phyloP scores from a whole-genome alignment of 1,140 invertebrate genomes.

The Eriosoma lanigerum region DNA sequence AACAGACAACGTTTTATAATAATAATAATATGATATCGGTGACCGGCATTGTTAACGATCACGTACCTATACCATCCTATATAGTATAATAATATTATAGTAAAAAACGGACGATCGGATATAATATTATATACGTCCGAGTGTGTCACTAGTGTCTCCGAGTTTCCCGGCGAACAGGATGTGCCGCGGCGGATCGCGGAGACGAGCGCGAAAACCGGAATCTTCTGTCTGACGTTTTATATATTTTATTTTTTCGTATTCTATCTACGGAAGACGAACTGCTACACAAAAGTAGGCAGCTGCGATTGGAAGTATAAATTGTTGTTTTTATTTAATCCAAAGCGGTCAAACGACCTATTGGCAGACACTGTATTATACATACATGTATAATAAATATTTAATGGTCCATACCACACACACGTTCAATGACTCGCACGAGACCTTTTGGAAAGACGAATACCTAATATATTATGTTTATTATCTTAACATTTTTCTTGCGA shows the following conservation, averaged over 20 bases:
- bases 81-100: neutral
- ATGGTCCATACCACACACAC: neutral
- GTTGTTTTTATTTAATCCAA: constrained; percentile 10
- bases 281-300: constrained; percentile 35
- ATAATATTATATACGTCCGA: constrained; percentile 19
- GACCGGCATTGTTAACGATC: constrained; percentile 24
- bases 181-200: neutral
- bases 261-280: constrained; percentile 22
- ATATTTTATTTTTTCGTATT: neutral
- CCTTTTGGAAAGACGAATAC: too few relatives aligned
- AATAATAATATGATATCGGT: neutral
- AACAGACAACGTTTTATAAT: too few relatives aligned
- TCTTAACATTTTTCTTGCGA: too few relatives aligned
- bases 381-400: too few relatives aligned
- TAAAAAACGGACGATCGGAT: constrained; percentile 37
- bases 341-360: constrained; percentile 28
- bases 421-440: too few relatives aligned
- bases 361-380: neutral
- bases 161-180: constrained; percentile 42
- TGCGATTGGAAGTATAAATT: neutral
- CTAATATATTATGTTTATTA: too few relatives aligned
- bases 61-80: neutral
- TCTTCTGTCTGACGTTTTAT: constrained; percentile 22
- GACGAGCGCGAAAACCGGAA: constrained; percentile 49
- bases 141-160: constrained; percentile 44